Evolutionary conservation across 2,888 invertebrate genomes (phyloP).

Genomic region (Apeira syringaria): DNA sequence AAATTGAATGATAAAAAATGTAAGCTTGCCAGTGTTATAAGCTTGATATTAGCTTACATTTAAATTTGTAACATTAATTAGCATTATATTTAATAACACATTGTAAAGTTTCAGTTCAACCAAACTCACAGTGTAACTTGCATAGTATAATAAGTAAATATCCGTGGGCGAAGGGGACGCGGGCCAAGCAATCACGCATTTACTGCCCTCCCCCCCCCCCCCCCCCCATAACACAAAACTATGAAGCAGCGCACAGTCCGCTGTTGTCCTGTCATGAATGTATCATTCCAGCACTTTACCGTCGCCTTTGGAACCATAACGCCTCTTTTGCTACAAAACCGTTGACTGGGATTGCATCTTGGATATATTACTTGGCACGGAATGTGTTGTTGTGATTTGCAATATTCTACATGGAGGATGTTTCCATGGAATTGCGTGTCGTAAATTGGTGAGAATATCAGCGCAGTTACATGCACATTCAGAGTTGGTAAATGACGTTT

Average conservation of each 20-base stretch:
- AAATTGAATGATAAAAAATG: too few species aligned
- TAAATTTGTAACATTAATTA: too few species aligned
- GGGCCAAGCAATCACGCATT: slow-evolving; percentile 51
- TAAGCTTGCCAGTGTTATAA: too few species aligned
- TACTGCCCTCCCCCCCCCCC: slow-evolving; percentile 44
- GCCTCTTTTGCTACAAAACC: slow-evolving; percentile 43
- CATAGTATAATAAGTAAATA: too few species aligned
- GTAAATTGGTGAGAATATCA: slow-evolving; percentile 10
- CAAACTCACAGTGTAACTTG: too few species aligned
- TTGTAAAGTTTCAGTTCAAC: too few species aligned
- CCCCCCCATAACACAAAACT: slow-evolving; percentile 48
- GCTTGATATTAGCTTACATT: too few species aligned
- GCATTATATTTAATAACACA: too few species aligned
- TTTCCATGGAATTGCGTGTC: slow-evolving; percentile 21
- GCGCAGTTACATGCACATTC: too few species aligned
- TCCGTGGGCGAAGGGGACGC: slow-evolving; percentile 10
- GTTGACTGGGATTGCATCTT: slow-evolving; percentile 44
- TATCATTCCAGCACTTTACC: slow-evolving; percentile 60
- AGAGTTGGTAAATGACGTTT: too few species aligned
- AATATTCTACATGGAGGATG: slow-evolving; percentile 30
- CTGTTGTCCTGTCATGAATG: slow-evolving; percentile 48
- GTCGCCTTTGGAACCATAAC: slow-evolving; percentile 50
- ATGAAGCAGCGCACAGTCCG: slow-evolving; percentile 42
- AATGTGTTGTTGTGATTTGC: slow-evolving; percentile 25
- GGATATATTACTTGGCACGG: slow-evolving; percentile 44